These are phyloP conservation scores for Meganola albula DNA, from an alignment of 2,888 invertebrate species.

Conservation along the genomic window DNA sequence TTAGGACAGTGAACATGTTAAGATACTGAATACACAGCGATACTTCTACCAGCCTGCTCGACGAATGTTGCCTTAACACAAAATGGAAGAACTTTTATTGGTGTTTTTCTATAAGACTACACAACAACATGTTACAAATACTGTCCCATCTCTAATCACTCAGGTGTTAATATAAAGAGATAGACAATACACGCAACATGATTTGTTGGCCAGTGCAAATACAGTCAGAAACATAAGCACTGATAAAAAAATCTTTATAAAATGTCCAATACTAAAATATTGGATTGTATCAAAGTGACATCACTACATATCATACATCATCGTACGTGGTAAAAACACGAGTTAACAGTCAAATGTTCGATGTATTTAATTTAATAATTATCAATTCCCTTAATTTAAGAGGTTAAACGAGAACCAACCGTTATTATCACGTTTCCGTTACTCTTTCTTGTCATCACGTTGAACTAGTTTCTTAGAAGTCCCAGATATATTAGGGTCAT, in stretches of 20 bases:
- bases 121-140: neutral
- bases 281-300: conserved; percentile 1
- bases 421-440: neutral
- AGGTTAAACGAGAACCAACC: neutral
- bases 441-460: too few relatives aligned
- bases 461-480: too few relatives aligned
- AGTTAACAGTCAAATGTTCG: conserved; percentile 35
- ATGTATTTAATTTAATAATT: conserved; percentile 34
- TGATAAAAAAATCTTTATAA: neutral
- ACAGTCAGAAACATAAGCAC: neutral
- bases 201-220: conserved; percentile 13
- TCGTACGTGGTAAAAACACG: conserved; percentile 7
- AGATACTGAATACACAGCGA: too few relatives aligned
- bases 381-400: conserved; percentile 29
- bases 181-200: neutral
- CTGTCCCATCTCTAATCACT: neutral
- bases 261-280: neutral
- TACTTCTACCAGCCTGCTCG: too few relatives aligned
- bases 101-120: neutral
- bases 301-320: conserved; percentile 7
- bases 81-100: too few relatives aligned
- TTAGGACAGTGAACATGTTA: too few relatives aligned
- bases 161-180: neutral
- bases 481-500: too few relatives aligned
- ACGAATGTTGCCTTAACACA: too few relatives aligned